Base-by-base conservation (phyloP, 2,113 vertebrate genomes). In the Notiomystis cincta region DNA sequence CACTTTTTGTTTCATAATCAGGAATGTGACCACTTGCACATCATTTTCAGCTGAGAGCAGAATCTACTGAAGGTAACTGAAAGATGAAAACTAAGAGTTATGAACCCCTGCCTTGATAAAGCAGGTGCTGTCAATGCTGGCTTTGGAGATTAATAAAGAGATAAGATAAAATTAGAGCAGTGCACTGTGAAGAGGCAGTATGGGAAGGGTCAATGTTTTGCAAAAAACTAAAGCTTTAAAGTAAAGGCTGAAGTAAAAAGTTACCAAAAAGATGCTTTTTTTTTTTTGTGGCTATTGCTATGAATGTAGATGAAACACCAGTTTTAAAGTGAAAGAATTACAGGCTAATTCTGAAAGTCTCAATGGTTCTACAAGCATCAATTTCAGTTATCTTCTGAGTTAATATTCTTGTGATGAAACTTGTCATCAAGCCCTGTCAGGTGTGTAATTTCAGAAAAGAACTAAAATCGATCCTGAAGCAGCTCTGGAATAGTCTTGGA, bases 111-210 rank as follows among this genome's bases (percentile, higher is more conserved):
- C 50, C n/a, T 60, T 77, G 64, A 86, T 42, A 71, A 58, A 90
- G 58, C 24, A 58, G 47, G 65, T 21, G 61, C 91, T 95, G 64
- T 82, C 93, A 92, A 66, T 44, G 57, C 90, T 82, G 84, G 88
- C 81, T 87, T 60, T 96, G 79, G 96, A 97, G 97, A 98, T 97
- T 96, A 97, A 97, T 97, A 97, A 95, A 91, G 81, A 97, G 94
- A 90, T 94, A 97, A 91, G 85, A 89, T 23, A 95, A 95, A 97
- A 97, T 94, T 96, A 96, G 92, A 83, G 92, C 65, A 96, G 30
- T 54, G 86, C 90, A 76, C 96, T 51, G 87, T 97, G 95, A 97
- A 96, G 84, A 93, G 93, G 90, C 90, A 87, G 82, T 35, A 33
- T 82, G 82, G 87, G 93, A 92, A 54, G 87, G 88, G 97, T 91